Evolutionary conservation across 1,140 invertebrate species (phyloP).

Genomic region (Samia ricini): DNA sequence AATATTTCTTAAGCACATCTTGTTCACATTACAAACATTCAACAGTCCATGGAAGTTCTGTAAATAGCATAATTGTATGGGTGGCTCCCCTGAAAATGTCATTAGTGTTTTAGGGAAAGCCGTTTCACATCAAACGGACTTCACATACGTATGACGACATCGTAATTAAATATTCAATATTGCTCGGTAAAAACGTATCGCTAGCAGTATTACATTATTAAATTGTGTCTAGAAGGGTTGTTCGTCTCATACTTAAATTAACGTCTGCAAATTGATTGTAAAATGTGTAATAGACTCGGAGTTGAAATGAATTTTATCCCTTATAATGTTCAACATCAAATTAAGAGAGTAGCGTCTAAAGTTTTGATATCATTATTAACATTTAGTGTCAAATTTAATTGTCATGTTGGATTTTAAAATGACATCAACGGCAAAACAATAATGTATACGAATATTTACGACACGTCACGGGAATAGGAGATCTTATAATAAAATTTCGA

Average conservation of each 20-base stretch:
- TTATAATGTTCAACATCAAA: not conserved
- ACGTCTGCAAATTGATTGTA: conserved; percentile 5
- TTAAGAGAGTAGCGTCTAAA: not conserved
- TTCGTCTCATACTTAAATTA: conserved; percentile 11
- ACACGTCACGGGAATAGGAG: conserved; percentile 52
- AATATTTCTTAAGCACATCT: no score
- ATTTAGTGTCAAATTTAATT: no score
- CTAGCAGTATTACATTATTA: conserved; percentile 51
- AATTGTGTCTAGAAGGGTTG: conserved; percentile 52
- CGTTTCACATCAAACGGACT: conserved; percentile 64
- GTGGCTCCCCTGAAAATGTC: conserved; percentile 47
- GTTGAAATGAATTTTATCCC: not conserved
- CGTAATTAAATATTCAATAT: conserved; percentile 67
- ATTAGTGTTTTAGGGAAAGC: conserved; percentile 56
- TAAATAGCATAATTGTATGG: not conserved
- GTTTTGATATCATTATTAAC: not conserved
- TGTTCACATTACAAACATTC: not conserved
- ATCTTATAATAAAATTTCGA: conserved; percentile 71
- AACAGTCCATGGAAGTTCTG: not conserved
- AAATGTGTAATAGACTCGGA: not conserved
- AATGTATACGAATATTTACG: conserved; percentile 13
- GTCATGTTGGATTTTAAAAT: not conserved
- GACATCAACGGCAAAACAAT: not conserved
- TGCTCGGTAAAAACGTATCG: conserved; percentile 59
- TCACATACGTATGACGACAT: conserved; percentile 53